Evolutionary conservation across 2,113 vertebrate species (phyloP), one percentile per base, ranked within the genome.

Genomic region (Cinclus cinclus): DNA sequence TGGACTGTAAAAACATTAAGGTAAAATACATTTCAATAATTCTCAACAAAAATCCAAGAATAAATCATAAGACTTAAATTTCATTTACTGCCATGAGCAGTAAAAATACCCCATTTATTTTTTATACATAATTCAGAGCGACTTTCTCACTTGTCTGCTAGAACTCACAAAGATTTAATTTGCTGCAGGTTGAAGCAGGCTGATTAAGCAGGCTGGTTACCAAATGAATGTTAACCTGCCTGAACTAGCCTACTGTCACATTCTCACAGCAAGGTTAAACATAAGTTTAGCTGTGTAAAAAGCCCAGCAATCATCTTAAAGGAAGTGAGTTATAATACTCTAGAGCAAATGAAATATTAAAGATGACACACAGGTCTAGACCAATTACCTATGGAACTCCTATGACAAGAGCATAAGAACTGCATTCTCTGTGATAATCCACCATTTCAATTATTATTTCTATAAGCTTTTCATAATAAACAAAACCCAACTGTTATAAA

Each of bases 241-340:
- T 97, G 97, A 97, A 97, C 98, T 98, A 98, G 98, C 97, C 98
- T 95, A 94, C 73, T 97, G 97, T 94, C 97, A 98, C 97, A 97
- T 97, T 97, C 95, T 97, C 97, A 83, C 94, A 97, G 94, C 97
- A 97, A 95, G 97, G 98, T 98, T 98, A 98, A 98, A 98, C 50
- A 98, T 88, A 97, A 98, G 97, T 98, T 98, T 97, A 98, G 97
- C 97, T 95, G 96, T 94, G 89, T 85, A 55, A 91, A 95, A 90
- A 88, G 73, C 64, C 37, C 56, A 89, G 87, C 94, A 83, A 97
- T 95, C 60, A 0, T 60, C 97, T 97, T 95, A 95, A 97, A 97
- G 97, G 97, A 98, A 98, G 95, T 97, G 95, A 98, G 96, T 96
- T 97, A 94, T 93, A 97, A 97, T 95, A 95, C 67, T 97, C 89